Conservation (phyloP, 2,888 invertebrate species). For the Charanyca ferruginea region DNA sequence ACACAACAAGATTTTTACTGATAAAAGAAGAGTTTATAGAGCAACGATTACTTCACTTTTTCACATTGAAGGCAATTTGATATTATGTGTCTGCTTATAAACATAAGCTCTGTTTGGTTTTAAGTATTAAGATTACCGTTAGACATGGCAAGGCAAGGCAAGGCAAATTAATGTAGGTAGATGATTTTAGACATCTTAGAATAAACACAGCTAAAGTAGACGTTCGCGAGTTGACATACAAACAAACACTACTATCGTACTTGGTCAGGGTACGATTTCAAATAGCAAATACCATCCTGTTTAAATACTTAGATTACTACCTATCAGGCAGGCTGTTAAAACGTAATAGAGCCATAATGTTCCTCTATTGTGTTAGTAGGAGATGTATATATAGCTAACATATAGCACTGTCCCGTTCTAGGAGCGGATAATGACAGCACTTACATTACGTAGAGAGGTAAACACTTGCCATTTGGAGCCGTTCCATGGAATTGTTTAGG, state of each 20-base stretch:
- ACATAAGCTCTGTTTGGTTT: too few relatives aligned
- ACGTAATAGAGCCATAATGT: constrained; percentile 25
- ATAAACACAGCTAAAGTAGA: too few relatives aligned
- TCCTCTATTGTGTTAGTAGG: constrained; percentile 12
- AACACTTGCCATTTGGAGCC: constrained; percentile 33
- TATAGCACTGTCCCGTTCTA: constrained; percentile 12
- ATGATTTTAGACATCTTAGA: too few relatives aligned
- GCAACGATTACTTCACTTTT: too few relatives aligned
- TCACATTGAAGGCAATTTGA: too few relatives aligned
- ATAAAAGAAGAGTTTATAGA: too few relatives aligned
- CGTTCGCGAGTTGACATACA: background rate
- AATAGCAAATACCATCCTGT: constrained; percentile 17
- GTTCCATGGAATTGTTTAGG: constrained; percentile 26
- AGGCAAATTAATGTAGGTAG: too few relatives aligned
- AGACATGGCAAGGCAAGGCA: too few relatives aligned
- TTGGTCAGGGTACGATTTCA: background rate
- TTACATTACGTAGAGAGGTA: constrained; percentile 37
- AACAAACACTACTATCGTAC: background rate
- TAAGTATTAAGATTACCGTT: too few relatives aligned
- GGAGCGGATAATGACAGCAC: constrained; percentile 28
- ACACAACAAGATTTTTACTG: too few relatives aligned
- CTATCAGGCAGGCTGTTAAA: constrained; percentile 10
- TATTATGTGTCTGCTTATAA: too few relatives aligned
- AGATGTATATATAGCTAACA: constrained; percentile 1
- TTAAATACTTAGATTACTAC: constrained; percentile 19